phyloP scores from a whole-genome alignment of 30 jellyfish, hydroid and myxozoan genomes.

The Calvadosia cruxmelitensis region DNA sequence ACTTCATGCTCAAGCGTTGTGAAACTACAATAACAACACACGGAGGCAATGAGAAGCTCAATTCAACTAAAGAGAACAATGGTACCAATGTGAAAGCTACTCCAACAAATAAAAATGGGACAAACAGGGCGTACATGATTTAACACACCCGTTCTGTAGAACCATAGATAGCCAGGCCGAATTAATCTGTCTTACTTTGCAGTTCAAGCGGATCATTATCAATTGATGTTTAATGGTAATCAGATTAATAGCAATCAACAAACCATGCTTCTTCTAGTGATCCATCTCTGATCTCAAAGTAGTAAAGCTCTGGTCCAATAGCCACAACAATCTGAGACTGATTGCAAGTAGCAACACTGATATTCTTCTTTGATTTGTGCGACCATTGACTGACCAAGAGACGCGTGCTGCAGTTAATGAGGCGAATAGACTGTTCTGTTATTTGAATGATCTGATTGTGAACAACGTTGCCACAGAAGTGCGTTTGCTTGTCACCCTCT shows the following conservation, averaged over 20 bases:
- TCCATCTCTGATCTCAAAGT: constrained; percentile 54
- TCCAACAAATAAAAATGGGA: too few species aligned
- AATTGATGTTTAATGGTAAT: too few species aligned
- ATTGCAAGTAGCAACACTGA: constrained; percentile 74
- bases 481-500: constrained; percentile 65
- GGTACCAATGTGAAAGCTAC: background rate
- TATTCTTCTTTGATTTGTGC: constrained; percentile 35
- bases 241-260: too few species aligned
- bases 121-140: too few species aligned
- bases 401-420: constrained; percentile 46
- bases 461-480: constrained; percentile 50
- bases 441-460: constrained; percentile 63
- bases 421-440: constrained; percentile 64
- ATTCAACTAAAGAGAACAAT: background rate
- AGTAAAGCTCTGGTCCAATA: constrained; percentile 57
- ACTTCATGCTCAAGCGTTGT: constrained; percentile 61
- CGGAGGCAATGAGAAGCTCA: too few species aligned
- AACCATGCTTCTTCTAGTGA: constrained; percentile 56
- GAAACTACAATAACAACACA: constrained; percentile 20
- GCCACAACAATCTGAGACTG: constrained; percentile 53
- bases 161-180: too few species aligned
- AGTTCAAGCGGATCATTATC: too few species aligned
- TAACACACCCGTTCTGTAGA: too few species aligned
- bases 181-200: too few species aligned
- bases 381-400: constrained; percentile 61